Evolutionary conservation across 2,113 vertebrate species (phyloP), one percentile per base, ranked within the genome.

Genomic region (Ochotona princeps): DNA sequence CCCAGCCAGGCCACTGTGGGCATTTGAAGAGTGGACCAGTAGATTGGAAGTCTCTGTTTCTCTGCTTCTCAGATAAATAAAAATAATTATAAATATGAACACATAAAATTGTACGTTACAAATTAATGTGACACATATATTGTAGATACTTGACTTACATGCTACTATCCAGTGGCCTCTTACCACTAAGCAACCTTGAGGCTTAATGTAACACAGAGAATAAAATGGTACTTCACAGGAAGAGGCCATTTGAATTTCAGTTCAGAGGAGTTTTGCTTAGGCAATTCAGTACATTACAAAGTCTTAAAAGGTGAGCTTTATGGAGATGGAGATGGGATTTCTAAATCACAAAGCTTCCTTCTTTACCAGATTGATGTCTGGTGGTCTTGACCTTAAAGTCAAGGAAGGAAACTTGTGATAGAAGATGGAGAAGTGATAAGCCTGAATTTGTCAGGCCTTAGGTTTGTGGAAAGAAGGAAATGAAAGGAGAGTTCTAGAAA

Each of bases 171-270:
- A 51, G 35, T 91, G 72, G 6, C 4, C 25, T 92, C 66, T 10
- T 85, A 35, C 13, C 66, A 80, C 60, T 89, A 92, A 88, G 26
- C 80, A 70, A 60, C 5, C 35, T 73, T 84, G 74, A 51, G 44
- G 32, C 1, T 94, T n/a, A 76, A 25, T 89, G 26, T 61, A 44
- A 15, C 21, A 94, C 61, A 44, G 0, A 18, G 15, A 79, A 87
- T 44, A 89, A 92, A 35, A 18, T 85, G 74, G 63, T 60, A 12
- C 30, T 65, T 1, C 8, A 35, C 26, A 67, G 14, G 38, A 90
- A 87, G 70, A 61, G 9, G 2, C 5, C 23, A 38, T 79, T 84
- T 66, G 44, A 67, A 89, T 92, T 96, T 87, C 60, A 51, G 72
- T 83, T 66, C 13, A 82, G 25, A 81, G 18, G 20, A 4, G 28